Conservation (phyloP, 2,113 vertebrate genomes). For the Ctenomys sociabilis region DNA sequence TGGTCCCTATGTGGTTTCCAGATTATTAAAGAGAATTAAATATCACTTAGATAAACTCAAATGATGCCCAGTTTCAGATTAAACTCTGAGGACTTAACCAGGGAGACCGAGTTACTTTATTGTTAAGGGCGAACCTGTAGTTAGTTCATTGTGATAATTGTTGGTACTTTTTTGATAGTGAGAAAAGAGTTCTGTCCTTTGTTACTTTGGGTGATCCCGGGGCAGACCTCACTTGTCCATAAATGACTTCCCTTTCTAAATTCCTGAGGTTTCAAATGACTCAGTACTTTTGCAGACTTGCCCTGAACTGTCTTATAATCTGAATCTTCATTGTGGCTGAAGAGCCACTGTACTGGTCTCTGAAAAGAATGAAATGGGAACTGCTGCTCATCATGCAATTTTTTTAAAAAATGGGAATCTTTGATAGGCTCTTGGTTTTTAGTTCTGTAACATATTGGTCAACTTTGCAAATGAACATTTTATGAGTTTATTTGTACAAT, state of each 20-base stretch:
- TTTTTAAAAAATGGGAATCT: not conserved
- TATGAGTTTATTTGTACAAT: slow-evolving; percentile 32
- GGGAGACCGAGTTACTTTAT: not conserved
- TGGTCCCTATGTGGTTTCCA: not conserved
- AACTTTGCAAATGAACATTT: slow-evolving; percentile 26
- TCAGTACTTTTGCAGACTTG: not conserved
- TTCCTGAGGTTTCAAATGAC: not conserved
- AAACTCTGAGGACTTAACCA: not conserved
- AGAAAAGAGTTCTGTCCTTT: not conserved
- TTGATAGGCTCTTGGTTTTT: not conserved
- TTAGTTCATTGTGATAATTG: not conserved
- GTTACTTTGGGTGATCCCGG: not conserved
- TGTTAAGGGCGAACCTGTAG: not conserved
- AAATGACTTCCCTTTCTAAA: not conserved
- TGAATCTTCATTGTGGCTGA: not conserved
- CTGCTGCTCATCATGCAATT: not conserved
- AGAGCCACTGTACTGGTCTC: not conserved
- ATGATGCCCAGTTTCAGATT: not conserved
- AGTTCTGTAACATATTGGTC: not conserved
- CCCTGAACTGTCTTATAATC: not conserved
- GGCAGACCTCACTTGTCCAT: not conserved
- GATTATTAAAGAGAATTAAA: slow-evolving; percentile 23
- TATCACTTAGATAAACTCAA: not conserved
- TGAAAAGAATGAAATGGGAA: not conserved
- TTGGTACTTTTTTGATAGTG: not conserved